Conservation (phyloP, 53 echinoderm and acorn worm species). For the Mesocentrotus franciscanus region DNA sequence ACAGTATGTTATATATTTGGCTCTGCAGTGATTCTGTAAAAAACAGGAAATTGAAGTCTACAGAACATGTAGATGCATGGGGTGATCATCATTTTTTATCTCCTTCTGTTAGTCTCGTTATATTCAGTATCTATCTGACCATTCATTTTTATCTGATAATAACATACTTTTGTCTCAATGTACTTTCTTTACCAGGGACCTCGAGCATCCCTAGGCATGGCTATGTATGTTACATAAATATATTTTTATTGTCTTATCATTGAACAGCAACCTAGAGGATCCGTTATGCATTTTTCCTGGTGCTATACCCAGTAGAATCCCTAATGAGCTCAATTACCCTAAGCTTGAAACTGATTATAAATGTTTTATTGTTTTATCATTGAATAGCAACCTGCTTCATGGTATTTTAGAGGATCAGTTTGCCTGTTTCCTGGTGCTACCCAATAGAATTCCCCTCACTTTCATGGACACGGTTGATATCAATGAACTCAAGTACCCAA, state of each 20-base stretch:
- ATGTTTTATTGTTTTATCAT: neutral
- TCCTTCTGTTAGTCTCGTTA: neutral
- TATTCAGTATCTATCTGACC: neutral
- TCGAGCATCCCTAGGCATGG: neutral
- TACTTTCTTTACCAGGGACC: neutral
- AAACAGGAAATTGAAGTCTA: slow-evolving; percentile 48
- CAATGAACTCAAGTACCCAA: slow-evolving; percentile 87
- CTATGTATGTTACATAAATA: neutral
- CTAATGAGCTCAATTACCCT: slow-evolving; percentile 84
- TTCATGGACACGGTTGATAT: slow-evolving; percentile 86
- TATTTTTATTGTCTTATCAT: neutral
- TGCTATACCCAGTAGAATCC: slow-evolving; percentile 86
- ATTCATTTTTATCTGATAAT: neutral
- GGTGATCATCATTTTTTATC: neutral
- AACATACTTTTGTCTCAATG: neutral
- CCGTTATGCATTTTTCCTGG: slow-evolving; percentile 89
- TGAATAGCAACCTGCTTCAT: slow-evolving; percentile 78
- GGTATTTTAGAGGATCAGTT: slow-evolving; percentile 91
- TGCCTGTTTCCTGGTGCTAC: slow-evolving; percentile 91
- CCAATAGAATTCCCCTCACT: slow-evolving; percentile 84
- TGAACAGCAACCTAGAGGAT: slow-evolving; percentile 83
- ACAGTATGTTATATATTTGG: neutral
- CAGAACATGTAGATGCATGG: neutral
- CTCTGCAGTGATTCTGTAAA: neutral
- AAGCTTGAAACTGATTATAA: slow-evolving; percentile 60